A percentile compares a stretch with the other conserved stretches of the same genome.
Conservation (phyloP, 2,797 vertebrate species). For the Mycteria americana region DNA sequence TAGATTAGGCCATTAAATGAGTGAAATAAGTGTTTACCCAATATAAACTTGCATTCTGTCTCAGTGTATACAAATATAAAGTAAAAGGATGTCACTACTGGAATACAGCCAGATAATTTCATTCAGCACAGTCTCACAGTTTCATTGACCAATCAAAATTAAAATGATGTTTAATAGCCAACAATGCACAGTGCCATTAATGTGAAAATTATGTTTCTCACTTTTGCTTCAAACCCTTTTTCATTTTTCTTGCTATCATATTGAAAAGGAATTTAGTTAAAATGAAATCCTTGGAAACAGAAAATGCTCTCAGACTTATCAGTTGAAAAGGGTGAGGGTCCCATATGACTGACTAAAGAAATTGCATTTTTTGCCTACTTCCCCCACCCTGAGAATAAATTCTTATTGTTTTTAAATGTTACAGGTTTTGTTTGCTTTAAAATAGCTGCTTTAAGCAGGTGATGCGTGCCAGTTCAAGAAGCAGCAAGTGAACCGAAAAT, state of each 20-base stretch:
- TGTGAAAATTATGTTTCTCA: background rate
- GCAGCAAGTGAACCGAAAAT: conserved; percentile 28
- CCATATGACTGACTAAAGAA: background rate
- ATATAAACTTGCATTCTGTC: background rate
- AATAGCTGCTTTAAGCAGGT: background rate
- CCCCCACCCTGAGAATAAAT: background rate
- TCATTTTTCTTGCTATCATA: background rate
- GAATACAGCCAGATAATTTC: background rate
- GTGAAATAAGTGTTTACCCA: background rate
- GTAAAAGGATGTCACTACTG: background rate
- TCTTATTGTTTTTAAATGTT: background rate
- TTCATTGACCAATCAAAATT: background rate
- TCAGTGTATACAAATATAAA: background rate
- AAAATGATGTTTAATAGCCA: background rate
- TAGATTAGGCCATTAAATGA: background rate
- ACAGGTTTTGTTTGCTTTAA: background rate
- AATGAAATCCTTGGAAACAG: background rate
- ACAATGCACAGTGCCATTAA: background rate
- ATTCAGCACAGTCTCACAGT: background rate
- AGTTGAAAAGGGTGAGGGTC: background rate
- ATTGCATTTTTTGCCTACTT: background rate
- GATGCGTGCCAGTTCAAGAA: background rate
- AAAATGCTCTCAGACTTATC: background rate
- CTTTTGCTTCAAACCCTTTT: background rate
- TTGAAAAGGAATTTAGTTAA: background rate